phyloP scores from a whole-genome alignment of 2,888 invertebrate species.

The Pardosa pseudoannulata region DNA sequence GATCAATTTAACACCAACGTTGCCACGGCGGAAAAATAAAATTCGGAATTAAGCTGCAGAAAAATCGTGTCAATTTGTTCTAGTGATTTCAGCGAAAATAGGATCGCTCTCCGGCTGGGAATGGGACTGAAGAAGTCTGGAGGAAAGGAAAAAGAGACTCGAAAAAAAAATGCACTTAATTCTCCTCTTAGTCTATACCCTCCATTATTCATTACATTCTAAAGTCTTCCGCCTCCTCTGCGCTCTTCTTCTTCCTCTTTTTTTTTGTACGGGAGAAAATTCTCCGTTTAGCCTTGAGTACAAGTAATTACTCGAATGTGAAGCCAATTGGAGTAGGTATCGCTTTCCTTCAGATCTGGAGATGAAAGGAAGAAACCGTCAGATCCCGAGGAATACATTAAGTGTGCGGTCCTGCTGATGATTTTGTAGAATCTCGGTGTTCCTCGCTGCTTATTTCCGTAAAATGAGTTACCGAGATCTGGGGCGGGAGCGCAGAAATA shows the following conservation, averaged over 20 bases:
- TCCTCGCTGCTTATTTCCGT: slow-evolving; percentile 50
- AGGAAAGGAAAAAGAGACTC: slow-evolving; percentile 28
- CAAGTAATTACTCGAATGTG: slow-evolving; percentile 72
- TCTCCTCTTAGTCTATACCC: slow-evolving; percentile 55
- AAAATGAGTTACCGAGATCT: slow-evolving; percentile 30
- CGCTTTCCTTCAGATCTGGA: slow-evolving; percentile 25
- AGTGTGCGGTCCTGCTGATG: slow-evolving; percentile 22
- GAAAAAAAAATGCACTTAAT: slow-evolving; percentile 63
- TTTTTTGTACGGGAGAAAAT: slow-evolving; percentile 40
- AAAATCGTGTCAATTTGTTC: slow-evolving; percentile 73
- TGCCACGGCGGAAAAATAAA: slow-evolving; percentile 61
- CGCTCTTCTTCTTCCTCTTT: not conserved
- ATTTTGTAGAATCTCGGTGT: slow-evolving; percentile 43
- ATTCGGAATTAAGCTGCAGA: slow-evolving; percentile 71
- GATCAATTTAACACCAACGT: slow-evolving; percentile 68
- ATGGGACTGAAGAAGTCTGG: slow-evolving; percentile 49
- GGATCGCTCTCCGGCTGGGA: slow-evolving; percentile 48
- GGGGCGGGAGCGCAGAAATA: slow-evolving; percentile 28
- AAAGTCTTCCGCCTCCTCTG: slow-evolving; percentile 50
- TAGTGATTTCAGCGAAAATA: slow-evolving; percentile 72
- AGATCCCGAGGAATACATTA: slow-evolving; percentile 61
- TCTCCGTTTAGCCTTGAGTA: slow-evolving; percentile 63
- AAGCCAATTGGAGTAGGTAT: slow-evolving; percentile 68
- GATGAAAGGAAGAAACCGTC: slow-evolving; percentile 28
- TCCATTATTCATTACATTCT: slow-evolving; percentile 73